A percentile compares a stretch with the other conserved stretches of the same genome.
Evolutionary conservation across 2,888 invertebrate genomes (phyloP).

Genomic region (Hermodice carunculata): DNA sequence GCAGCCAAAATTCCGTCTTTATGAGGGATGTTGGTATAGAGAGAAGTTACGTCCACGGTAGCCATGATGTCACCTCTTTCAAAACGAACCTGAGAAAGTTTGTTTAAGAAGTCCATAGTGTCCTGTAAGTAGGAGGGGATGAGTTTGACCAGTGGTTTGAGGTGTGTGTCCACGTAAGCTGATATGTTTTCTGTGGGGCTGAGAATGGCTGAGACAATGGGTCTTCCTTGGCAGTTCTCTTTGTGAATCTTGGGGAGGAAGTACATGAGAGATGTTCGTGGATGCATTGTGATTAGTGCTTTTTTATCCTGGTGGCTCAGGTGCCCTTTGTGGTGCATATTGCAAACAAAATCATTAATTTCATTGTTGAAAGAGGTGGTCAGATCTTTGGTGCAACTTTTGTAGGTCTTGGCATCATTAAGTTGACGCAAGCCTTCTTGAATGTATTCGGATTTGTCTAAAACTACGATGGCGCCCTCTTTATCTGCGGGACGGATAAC

Average conservation of each 20-base stretch:
- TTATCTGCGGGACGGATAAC: too few species aligned
- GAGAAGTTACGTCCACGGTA: background rate
- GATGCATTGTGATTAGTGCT: too few species aligned
- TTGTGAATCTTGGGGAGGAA: conserved; percentile 1
- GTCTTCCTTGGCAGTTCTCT: background rate
- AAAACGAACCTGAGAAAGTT: too few species aligned
- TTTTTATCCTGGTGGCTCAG: too few species aligned
- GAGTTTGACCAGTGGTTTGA: background rate
- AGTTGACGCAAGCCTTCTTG: too few species aligned
- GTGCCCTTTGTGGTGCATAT: too few species aligned
- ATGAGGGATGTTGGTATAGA: conserved; percentile 7
- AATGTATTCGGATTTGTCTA: too few species aligned
- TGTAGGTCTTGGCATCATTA: too few species aligned
- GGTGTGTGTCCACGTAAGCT: background rate
- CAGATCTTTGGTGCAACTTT: too few species aligned
- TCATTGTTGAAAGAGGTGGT: too few species aligned
- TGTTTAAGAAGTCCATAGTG: background rate
- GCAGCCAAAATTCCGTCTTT: background rate
- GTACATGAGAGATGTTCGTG: background rate
- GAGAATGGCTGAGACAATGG: background rate
- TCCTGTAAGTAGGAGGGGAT: background rate
- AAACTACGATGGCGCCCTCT: too few species aligned
- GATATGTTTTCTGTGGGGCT: background rate
- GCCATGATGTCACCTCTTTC: background rate
- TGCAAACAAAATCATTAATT: too few species aligned